Conservation (phyloP, 1,140 invertebrate species). For the Penaeus vannamei region DNA sequence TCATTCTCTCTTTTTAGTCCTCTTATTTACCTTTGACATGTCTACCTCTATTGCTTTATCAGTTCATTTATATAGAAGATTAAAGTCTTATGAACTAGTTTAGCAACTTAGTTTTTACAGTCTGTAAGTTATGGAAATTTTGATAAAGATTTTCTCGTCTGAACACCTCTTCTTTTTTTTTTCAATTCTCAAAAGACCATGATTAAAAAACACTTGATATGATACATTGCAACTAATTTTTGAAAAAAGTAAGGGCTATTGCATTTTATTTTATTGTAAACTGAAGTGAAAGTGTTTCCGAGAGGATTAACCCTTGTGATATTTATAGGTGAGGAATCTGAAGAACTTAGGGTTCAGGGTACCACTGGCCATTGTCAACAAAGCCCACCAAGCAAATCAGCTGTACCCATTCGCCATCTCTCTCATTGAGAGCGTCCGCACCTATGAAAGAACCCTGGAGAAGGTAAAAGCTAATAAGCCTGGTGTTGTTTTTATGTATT, state of each 20-base stretch:
- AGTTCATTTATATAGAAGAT: too few relatives aligned
- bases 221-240: too few relatives aligned
- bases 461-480: slow-evolving; percentile 80
- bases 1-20: background rate
- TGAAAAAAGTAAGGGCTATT: too few relatives aligned
- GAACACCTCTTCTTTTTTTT: too few relatives aligned
- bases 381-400: slow-evolving; percentile 98
- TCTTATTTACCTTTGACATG: background rate
- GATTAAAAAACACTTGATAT: too few relatives aligned
- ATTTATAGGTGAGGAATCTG: slow-evolving; percentile 89
- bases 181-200: too few relatives aligned
- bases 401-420: slow-evolving; percentile 99
- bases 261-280: background rate
- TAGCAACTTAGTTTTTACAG: too few relatives aligned
- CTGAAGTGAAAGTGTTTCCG: background rate
- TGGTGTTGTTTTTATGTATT: background rate
- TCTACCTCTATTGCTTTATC: too few relatives aligned
- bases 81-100: too few relatives aligned
- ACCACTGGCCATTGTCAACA: slow-evolving; percentile 97
- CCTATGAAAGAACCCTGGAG: slow-evolving; percentile 96
- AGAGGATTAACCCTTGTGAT: background rate
- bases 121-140: too few relatives aligned
- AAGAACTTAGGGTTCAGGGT: slow-evolving; percentile 97
- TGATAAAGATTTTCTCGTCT: too few relatives aligned
- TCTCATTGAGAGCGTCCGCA: slow-evolving; percentile 96